Conservation (phyloP, 2,113 vertebrate genomes). For the Tetrax tetrax region DNA sequence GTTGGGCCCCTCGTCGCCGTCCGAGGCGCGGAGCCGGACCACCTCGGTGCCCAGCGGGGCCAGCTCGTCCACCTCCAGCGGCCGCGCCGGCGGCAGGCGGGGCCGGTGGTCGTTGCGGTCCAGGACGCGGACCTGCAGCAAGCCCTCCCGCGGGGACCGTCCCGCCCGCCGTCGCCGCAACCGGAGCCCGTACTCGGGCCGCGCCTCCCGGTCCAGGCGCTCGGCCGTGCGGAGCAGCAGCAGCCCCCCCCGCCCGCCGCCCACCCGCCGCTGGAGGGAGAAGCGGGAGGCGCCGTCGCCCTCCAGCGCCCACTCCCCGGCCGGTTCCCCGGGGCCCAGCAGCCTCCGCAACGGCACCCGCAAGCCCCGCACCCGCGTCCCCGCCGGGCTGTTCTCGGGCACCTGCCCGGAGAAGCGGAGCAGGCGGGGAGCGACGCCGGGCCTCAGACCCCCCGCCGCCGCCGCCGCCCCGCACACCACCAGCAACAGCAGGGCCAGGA, state of each 20-base stretch:
- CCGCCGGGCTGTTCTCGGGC: conserved; percentile 40
- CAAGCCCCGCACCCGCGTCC: conserved; percentile 15
- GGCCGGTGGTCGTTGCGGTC: conserved; percentile 78
- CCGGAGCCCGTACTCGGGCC: conserved; percentile 68
- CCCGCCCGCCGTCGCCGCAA: conserved; percentile 14
- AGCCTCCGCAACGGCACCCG: background rate
- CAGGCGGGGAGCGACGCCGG: background rate
- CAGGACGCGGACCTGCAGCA: conserved; percentile 71
- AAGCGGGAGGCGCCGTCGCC: background rate
- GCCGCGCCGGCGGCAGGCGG: conserved; percentile 49
- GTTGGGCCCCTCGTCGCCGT: conserved; percentile 70
- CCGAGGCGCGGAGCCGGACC: conserved; percentile 67
- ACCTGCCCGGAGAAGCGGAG: conserved; percentile 23
- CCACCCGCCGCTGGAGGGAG: background rate
- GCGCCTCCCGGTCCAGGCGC: conserved; percentile 76
- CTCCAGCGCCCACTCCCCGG: background rate
- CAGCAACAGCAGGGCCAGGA: background rate
- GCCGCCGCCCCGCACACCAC: background rate
- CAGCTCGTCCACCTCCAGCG: conserved; percentile 67
- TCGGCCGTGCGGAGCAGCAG: conserved; percentile 65
- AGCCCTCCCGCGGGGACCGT: conserved; percentile 17
- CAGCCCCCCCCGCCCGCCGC: background rate
- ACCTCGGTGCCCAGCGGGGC: conserved; percentile 69
- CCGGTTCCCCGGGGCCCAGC: background rate
- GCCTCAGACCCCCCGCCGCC: background rate